Evolutionary conservation across 2,888 invertebrate genomes (phyloP).

Genomic region (Perdita meconis): DNA sequence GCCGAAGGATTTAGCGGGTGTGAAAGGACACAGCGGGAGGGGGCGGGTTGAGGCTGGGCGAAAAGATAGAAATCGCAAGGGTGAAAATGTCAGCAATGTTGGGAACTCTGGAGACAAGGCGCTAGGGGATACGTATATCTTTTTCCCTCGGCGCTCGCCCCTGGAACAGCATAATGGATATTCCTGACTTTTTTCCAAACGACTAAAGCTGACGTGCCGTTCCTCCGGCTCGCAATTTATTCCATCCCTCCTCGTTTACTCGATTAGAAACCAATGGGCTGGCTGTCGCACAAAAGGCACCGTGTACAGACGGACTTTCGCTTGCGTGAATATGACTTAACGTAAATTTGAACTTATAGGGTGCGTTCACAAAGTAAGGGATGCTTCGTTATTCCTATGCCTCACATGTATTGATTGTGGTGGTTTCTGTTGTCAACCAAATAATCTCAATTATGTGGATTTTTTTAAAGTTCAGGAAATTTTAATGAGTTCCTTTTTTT

Average conservation of each 20-base stretch:
- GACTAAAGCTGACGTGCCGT: conserved; percentile 13
- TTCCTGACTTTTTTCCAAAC: conserved; percentile 29
- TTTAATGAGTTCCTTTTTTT: too few species aligned
- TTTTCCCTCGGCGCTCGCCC: not conserved
- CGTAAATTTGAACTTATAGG: too few species aligned
- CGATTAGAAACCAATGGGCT: conserved; percentile 29
- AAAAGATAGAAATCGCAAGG: conserved; percentile 58
- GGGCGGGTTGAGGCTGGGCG: conserved; percentile 1
- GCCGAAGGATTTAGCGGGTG: conserved; percentile 51
- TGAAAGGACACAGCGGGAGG: conserved; percentile 5
- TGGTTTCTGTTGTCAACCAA: too few species aligned
- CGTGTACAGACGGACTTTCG: too few species aligned
- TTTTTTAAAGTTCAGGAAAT: too few species aligned
- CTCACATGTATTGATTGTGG: too few species aligned
- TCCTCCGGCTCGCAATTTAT: conserved; percentile 31
- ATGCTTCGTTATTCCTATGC: too few species aligned
- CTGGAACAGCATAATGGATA: conserved; percentile 49
- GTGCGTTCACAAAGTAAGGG: too few species aligned
- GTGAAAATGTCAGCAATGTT: conserved; percentile 57
- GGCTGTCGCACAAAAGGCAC: not conserved
- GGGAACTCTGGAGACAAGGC: conserved; percentile 48
- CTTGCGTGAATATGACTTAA: too few species aligned
- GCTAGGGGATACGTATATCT: conserved; percentile 9
- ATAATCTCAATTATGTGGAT: too few species aligned
- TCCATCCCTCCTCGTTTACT: conserved; percentile 1